These are phyloP conservation scores for Motacilla alba DNA, from an alignment of 2,113 vertebrate genomes.

Conservation along the genomic window DNA sequence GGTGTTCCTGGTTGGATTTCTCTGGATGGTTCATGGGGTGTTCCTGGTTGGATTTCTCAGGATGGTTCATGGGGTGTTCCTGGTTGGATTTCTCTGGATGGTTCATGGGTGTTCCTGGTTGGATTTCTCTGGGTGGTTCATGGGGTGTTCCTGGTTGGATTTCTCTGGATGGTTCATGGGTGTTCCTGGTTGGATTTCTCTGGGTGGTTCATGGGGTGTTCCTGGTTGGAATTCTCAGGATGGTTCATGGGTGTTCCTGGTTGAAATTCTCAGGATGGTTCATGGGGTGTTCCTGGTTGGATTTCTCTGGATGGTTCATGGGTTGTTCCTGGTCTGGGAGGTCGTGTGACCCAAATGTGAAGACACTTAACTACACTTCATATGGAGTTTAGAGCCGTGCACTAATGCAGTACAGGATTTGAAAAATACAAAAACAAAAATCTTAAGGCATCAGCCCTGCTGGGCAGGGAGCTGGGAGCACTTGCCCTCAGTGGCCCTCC, in stretches of 20 bases:
- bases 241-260: neutral
- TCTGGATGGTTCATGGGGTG: rapidly evolving
- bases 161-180: neutral
- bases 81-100: neutral
- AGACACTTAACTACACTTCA: neutral
- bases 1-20: neutral
- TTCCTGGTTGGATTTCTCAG: neutral
- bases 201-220: neutral
- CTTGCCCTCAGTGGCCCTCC: neutral
- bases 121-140: neutral
- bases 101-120: neutral
- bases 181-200: too few relatives aligned
- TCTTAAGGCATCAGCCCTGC: neutral
- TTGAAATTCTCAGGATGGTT: neutral
- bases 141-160: neutral
- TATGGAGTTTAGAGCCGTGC: neutral
- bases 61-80: neutral
- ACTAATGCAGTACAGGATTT: neutral
- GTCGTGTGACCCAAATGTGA: neutral
- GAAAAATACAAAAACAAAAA: neutral
- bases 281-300: neutral
- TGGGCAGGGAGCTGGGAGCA: neutral
- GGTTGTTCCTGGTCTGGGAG: neutral
- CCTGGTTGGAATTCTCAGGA: neutral
- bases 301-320: neutral